phyloP scores from a whole-genome alignment of 2,888 invertebrate species.

The Archips crataeganus region DNA sequence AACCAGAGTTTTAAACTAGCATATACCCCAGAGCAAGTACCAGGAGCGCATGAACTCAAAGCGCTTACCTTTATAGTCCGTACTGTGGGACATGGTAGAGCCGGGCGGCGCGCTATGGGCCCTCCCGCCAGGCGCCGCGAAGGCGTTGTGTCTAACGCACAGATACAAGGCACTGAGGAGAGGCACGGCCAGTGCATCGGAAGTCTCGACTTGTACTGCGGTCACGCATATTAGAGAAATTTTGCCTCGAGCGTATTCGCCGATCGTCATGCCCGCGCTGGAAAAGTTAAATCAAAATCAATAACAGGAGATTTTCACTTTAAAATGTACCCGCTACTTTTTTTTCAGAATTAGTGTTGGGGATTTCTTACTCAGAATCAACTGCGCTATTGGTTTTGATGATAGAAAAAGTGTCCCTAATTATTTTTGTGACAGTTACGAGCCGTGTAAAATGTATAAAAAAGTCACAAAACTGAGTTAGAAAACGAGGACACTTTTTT shows the following conservation, averaged over 20 bases:
- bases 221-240: slow-evolving; percentile 75
- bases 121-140: slow-evolving; percentile 40
- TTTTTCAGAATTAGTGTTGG: no score
- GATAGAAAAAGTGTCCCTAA: no score
- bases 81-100: slow-evolving; percentile 55
- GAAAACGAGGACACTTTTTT: no score
- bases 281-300: slow-evolving; percentile 1
- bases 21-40: slow-evolving; percentile 7
- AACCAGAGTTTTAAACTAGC: no score
- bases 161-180: slow-evolving; percentile 76
- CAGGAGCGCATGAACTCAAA: slow-evolving; percentile 13
- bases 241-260: slow-evolving; percentile 68
- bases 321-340: no score
- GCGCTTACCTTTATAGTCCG: slow-evolving; percentile 64
- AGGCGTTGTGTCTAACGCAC: slow-evolving; percentile 76
- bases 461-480: no score
- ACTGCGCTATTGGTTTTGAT: no score
- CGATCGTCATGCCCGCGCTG: slow-evolving; percentile 75
- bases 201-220: slow-evolving; percentile 76
- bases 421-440: no score
- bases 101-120: slow-evolving; percentile 55
- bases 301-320: no score
- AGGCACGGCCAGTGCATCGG: slow-evolving; percentile 74
- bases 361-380: no score
- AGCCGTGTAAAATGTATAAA: no score